A percentile compares a stretch with the other conserved stretches of the same genome.
phyloP scores from a whole-genome alignment of 2,888 invertebrate genomes.

The Cephus spinipes region DNA sequence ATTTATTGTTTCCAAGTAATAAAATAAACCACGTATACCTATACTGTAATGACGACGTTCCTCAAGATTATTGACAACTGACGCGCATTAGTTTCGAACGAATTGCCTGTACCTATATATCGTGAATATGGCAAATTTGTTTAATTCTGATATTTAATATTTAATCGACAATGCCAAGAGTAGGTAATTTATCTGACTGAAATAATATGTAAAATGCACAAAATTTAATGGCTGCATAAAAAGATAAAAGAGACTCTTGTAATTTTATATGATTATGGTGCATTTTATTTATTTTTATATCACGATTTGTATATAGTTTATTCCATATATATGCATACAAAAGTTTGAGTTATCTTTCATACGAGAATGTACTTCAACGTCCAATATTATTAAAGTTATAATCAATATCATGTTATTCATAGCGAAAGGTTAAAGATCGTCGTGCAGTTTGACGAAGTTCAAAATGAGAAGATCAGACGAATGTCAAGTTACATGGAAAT shows the following conservation, averaged over 20 bases:
- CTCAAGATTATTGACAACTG: neutral
- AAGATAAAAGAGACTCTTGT: neutral
- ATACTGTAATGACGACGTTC: neutral
- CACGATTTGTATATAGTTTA: neutral
- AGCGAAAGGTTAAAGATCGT: neutral
- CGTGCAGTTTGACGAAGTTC: neutral
- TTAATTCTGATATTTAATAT: neutral
- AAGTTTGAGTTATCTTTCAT: neutral
- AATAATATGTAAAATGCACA: neutral
- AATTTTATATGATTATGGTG: neutral
- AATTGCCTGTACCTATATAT: neutral
- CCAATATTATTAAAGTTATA: neutral
- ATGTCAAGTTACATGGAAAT: neutral
- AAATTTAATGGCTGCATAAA: neutral
- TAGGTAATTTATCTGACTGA: neutral
- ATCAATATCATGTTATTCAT: neutral
- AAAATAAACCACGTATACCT: neutral
- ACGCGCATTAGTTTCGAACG: neutral
- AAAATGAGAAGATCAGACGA: neutral
- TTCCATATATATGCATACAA: neutral
- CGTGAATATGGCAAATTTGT: neutral
- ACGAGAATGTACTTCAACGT: neutral
- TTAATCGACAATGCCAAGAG: neutral
- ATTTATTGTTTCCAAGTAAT: neutral
- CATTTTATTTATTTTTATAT: neutral